Conservation (phyloP, 2,113 vertebrate species). For the Campylomormyrus tamandua region DNA sequence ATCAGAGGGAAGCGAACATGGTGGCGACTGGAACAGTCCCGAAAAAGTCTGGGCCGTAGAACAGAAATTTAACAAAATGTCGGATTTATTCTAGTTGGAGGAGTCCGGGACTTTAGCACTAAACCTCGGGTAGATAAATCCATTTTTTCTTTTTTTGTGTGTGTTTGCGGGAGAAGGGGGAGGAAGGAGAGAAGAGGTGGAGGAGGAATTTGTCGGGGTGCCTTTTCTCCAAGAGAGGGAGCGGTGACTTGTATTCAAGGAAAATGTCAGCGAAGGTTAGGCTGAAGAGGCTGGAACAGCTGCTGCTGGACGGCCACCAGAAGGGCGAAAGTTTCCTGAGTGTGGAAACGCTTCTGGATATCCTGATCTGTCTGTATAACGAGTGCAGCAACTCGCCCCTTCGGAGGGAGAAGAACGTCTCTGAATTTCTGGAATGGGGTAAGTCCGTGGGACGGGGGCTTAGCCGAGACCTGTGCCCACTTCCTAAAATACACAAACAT, state of each 20-base stretch:
- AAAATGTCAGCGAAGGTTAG: slow-evolving; percentile 86
- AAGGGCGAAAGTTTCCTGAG: slow-evolving; percentile 69
- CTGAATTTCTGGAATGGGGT: slow-evolving; percentile 94
- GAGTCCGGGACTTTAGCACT: slow-evolving; percentile 40
- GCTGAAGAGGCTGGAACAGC: slow-evolving; percentile 87
- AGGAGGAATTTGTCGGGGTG: neutral
- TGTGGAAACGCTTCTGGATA: slow-evolving; percentile 88
- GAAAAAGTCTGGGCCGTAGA: slow-evolving; percentile 17
- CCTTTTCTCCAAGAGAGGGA: slow-evolving; percentile 24
- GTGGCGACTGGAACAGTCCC: slow-evolving; percentile 17
- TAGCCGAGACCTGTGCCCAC: neutral
- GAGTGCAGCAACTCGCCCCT: slow-evolving; percentile 77
- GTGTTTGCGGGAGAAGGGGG: slow-evolving; percentile 6
- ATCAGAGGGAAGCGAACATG: slow-evolving; percentile 28
- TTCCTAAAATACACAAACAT: neutral
- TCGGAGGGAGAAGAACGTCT: slow-evolving; percentile 83
- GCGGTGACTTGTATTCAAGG: slow-evolving; percentile 21
- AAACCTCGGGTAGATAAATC: slow-evolving; percentile 43
- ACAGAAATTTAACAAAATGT: slow-evolving; percentile 41
- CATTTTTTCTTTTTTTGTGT: neutral
- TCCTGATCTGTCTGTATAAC: slow-evolving; percentile 77
- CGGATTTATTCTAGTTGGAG: slow-evolving; percentile 47
- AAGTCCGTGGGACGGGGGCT: slow-evolving; percentile 45
- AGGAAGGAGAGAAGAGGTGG: slow-evolving; percentile 3
- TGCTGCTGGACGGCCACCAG: slow-evolving; percentile 75